Evolutionary conservation across 2,113 vertebrate species (phyloP), one percentile per base, ranked within the genome.

Genomic region (Pseudonaja textilis): DNA sequence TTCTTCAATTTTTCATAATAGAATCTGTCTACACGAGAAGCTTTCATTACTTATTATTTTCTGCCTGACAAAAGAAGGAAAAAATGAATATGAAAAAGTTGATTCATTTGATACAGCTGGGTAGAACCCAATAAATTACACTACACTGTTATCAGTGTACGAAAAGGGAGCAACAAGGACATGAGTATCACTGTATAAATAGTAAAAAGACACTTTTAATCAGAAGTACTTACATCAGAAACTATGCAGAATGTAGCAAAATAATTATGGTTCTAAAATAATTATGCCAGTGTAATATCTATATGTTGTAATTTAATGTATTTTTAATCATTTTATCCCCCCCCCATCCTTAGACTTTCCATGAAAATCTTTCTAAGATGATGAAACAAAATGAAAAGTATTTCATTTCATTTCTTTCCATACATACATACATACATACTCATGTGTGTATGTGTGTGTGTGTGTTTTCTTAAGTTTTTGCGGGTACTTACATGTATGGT

Each of bases 81-180:
- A 91, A 95, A 95, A 94, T 22, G 2, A 29, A 8, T 90, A 11
- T 90, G 86, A 93, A 94, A 91, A 90, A 61, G 54, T 39, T 90
- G 89, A 90, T 18, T 47, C 54, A 56, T 94, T 95, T 93, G 81
- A 92, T 90, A 91, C 59, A 94, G 29, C 69, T 94, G 47, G 8
- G 11, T 88, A 91, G 93, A 88, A 57, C 29, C 10, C 52, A 88
- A 0, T 89, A 93, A 91, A n/a, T 61, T 89, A 86, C 23, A 0
- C 16, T 92, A n/a, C 69, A 94, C 12, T 89, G 1, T 93, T 90
- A 87, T 90, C 81, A 93, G 0, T 5, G 42, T 85, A 25, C 20
- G 45, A 86, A 59, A 50, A 26, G 87, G 57, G 39, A 90, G 55
- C 47, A 39, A 87, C 91, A 93, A 93, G 39, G 57, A 93, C 52